Evolutionary conservation across 1,140 invertebrate genomes (phyloP).

Genomic region (Charaxes varanes): DNA sequence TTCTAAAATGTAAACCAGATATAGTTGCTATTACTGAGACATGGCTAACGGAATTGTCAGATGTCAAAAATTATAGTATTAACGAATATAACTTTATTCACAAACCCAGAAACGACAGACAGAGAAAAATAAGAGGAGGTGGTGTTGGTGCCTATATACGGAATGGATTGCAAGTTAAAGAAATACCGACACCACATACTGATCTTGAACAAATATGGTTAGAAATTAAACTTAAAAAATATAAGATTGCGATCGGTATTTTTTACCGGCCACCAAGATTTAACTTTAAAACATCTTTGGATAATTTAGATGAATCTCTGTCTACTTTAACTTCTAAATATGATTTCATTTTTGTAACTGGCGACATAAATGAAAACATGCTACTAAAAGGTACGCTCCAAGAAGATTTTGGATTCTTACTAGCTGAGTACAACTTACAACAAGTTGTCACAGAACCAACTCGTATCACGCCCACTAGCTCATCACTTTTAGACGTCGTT

Average conservation of each 20-base stretch:
- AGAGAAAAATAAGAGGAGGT: neutral
- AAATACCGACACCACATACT: neutral
- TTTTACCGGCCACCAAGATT: neutral
- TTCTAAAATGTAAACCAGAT: neutral
- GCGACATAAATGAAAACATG: conserved; percentile 1
- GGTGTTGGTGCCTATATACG: neutral
- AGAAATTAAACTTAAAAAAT: no score
- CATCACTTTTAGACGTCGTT: no score
- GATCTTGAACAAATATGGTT: neutral
- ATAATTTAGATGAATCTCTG: neutral
- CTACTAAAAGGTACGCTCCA: no score
- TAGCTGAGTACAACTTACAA: no score
- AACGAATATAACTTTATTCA: neutral
- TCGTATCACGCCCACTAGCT: no score
- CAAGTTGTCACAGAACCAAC: no score
- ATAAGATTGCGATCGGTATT: neutral
- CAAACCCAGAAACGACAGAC: neutral
- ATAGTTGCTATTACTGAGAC: neutral
- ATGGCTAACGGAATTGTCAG: neutral
- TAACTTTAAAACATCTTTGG: neutral
- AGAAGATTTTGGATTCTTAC: no score
- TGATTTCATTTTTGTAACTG: neutral
- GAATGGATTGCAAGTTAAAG: neutral
- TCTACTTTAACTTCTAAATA: no score
- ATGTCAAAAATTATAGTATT: neutral